Evolutionary conservation across 2,113 vertebrate genomes (phyloP).

Genomic region (Ictalurus furcatus): DNA sequence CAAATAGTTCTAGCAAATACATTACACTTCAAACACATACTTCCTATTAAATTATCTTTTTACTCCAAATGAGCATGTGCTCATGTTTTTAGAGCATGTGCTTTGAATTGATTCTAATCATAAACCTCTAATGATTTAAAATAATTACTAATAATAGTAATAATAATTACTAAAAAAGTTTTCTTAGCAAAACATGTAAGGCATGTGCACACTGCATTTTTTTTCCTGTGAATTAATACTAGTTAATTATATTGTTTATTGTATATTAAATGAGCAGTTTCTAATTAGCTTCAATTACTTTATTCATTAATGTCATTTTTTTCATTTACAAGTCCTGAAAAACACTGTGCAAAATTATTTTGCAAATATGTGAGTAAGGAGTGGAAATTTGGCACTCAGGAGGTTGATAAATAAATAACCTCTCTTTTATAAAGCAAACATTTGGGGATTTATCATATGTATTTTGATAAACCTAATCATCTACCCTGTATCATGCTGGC

Average conservation of each 20-base stretch:
- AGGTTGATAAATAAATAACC: neutral
- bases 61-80: neutral
- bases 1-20: neutral
- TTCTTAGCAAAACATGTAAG: neutral
- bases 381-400: neutral
- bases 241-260: neutral
- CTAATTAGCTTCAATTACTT: neutral
- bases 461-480: neutral
- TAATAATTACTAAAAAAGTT: neutral
- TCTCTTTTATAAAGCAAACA: neutral
- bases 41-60: neutral
- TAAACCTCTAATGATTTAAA: neutral
- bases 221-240: neutral
- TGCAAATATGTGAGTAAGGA: neutral
- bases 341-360: neutral
- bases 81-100: neutral
- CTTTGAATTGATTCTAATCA: neutral
- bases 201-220: neutral
- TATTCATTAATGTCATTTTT: neutral
- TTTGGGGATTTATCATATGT: neutral
- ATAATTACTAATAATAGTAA: too few species aligned
- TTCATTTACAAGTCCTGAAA: neutral
- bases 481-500: neutral
- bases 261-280: neutral
- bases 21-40: neutral